phyloP scores from a whole-genome alignment of 2,113 vertebrate genomes.

The Hippocampus guttulatus region DNA sequence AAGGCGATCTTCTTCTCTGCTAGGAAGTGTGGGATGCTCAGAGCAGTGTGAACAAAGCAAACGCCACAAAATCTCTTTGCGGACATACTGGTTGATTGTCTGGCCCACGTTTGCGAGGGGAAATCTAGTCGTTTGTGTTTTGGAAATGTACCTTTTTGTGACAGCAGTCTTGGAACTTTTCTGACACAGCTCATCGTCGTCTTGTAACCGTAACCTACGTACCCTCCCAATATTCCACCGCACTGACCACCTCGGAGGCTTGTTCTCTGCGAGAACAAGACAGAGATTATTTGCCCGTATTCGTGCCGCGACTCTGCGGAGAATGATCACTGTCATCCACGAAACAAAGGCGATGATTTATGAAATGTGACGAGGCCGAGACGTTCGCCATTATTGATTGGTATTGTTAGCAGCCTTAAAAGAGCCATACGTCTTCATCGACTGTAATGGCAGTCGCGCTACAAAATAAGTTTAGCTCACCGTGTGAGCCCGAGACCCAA shows the following conservation, averaged over 20 bases:
- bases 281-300: conserved; percentile 57
- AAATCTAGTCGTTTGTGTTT: too few species aligned
- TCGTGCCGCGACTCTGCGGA: conserved; percentile 54
- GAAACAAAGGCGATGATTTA: conserved; percentile 73
- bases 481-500: conserved; percentile 52
- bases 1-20: too few species aligned
- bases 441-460: conserved; percentile 68
- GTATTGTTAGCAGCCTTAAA: conserved; percentile 80
- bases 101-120: too few species aligned
- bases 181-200: too few species aligned
- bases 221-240: not conserved
- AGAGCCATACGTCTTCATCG: conserved; percentile 78
- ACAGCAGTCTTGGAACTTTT: not conserved
- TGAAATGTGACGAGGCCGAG: conserved; percentile 75
- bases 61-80: too few species aligned
- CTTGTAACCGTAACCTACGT: not conserved
- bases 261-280: conserved; percentile 55
- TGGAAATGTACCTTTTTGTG: conserved; percentile 1
- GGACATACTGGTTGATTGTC: too few species aligned
- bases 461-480: conserved; percentile 70
- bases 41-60: too few species aligned
- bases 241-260: conserved; percentile 24
- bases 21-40: too few species aligned
- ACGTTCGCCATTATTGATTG: conserved; percentile 81
- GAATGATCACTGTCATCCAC: conserved; percentile 73